These are phyloP conservation scores for Fulica atra DNA, from an alignment of 2,113 vertebrate genomes.

Conservation along the genomic window DNA sequence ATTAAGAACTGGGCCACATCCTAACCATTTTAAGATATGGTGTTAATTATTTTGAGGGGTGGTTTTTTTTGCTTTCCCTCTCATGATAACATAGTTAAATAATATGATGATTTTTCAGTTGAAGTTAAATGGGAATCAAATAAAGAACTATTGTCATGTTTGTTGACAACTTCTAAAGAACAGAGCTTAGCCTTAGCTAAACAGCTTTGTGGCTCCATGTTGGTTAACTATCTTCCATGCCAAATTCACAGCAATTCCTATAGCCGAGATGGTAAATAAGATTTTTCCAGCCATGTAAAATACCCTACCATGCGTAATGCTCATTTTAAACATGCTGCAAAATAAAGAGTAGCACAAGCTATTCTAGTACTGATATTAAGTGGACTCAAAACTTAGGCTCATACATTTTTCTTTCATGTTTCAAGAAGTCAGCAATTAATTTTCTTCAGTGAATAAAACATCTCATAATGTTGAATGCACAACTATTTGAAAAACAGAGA, in stretches of 20 bases:
- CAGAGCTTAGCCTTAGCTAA: background rate
- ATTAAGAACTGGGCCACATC: background rate
- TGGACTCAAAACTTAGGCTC: constrained; percentile 50
- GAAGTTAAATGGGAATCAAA: background rate
- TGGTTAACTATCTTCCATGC: background rate
- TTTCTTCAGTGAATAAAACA: constrained; percentile 64
- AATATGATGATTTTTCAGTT: background rate
- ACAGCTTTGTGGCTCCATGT: background rate
- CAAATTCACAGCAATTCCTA: constrained; percentile 15
- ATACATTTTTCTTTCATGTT: constrained; percentile 63
- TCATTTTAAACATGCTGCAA: constrained; percentile 41
- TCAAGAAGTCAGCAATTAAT: constrained; percentile 67
- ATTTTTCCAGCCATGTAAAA: constrained; percentile 37
- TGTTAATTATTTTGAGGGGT: background rate
- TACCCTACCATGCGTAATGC: constrained; percentile 3
- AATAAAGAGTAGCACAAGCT: constrained; percentile 53
- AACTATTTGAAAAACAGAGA: constrained; percentile 64
- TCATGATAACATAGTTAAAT: background rate
- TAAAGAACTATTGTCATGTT: constrained; percentile 1
- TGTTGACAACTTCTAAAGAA: background rate
- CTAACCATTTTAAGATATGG: background rate
- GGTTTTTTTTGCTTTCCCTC: background rate
- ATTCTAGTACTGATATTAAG: constrained; percentile 39
- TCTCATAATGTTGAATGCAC: constrained; percentile 60
- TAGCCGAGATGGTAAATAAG: constrained; percentile 17